Base-by-base conservation (phyloP, 30 jellyfish, hydroid and myxozoan genomes). In the Pseudorhiza aurosa region DNA sequence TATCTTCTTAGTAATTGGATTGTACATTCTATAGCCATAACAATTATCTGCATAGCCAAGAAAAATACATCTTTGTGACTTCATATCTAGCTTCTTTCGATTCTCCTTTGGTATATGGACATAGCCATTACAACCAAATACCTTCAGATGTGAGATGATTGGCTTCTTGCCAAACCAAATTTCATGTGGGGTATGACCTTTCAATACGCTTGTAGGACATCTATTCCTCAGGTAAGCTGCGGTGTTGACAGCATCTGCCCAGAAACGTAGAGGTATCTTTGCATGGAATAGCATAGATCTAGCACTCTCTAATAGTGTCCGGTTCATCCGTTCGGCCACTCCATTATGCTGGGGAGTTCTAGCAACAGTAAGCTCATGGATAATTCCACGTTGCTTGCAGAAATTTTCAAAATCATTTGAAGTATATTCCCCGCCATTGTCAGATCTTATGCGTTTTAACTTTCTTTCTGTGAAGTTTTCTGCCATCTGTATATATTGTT, bases 171-270 rank as follows among this genome's bases (percentile, higher is more conserved):
- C 56, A 58, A 24, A 21, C 85, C 85, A 77, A 10, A 67, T 1
- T 44, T 87, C 93, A 65, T 64, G 68, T n/a, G 93, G 96, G 1
- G 83, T 77, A 25, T n/a, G n/a, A 8, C 58, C 83, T 46, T 77
- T 58, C 82, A 77, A 83, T 18, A 29, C 21, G 28, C 47, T 30
- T 77, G 82, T 58, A 8, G 82, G 81, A 40, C 89, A 25, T 58
- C 81, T 32, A 58, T 77, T 77, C 56, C 88, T 28, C 25, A 57
- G 12, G 39, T 51, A 75, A 6, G 22, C 76, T 3, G 65, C 88
- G 29, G 89, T 77, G 18, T 35, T 33, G 25, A 57, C 58, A 14
- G 89, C 81, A 4, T 77, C 82, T 58, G 89, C 82, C 81, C 71
- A 77, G 86, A 68, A 70, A 53, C 59, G 53, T 18, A 33, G 17